These are phyloP conservation scores for Lysandra bellargus DNA, from an alignment of 2,888 invertebrate genomes.

Conservation along the genomic window DNA sequence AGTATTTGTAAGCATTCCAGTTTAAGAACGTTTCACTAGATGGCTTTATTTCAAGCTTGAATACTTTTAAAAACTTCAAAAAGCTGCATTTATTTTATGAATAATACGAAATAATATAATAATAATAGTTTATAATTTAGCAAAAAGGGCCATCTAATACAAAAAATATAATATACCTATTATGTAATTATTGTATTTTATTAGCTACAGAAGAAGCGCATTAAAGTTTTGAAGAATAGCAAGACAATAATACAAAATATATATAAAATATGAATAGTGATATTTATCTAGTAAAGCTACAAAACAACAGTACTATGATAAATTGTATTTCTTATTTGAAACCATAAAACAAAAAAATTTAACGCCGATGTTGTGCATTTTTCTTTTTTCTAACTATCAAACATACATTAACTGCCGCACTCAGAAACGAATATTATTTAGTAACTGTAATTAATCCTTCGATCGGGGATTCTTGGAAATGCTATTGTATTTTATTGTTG, in stretches of 20 bases:
- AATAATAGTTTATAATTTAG: not conserved
- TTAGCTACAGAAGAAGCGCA: no score
- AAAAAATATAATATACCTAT: no score
- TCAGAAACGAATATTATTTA: no score
- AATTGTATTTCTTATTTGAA: not conserved
- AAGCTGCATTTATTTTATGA: not conserved
- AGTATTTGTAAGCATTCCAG: not conserved
- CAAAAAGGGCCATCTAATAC: no score
- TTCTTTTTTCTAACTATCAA: slow-evolving; percentile 10
- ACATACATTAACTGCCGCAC: slow-evolving; percentile 4
- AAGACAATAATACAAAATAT: not conserved
- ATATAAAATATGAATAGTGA: not conserved
- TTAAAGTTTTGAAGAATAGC: not conserved
- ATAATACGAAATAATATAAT: not conserved
- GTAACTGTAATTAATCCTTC: no score
- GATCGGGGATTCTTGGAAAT: no score
- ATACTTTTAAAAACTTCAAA: not conserved
- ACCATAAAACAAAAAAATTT: not conserved
- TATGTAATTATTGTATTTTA: no score
- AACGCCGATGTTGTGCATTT: not conserved
- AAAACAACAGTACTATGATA: not conserved
- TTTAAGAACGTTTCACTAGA: not conserved
- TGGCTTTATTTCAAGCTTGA: not conserved
- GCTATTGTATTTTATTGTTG: no score
- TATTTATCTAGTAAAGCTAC: not conserved